A percentile compares a stretch with the other conserved stretches of the same genome.
phyloP scores from a whole-genome alignment of 2,797 vertebrate species.

The Okamejei kenojei region DNA sequence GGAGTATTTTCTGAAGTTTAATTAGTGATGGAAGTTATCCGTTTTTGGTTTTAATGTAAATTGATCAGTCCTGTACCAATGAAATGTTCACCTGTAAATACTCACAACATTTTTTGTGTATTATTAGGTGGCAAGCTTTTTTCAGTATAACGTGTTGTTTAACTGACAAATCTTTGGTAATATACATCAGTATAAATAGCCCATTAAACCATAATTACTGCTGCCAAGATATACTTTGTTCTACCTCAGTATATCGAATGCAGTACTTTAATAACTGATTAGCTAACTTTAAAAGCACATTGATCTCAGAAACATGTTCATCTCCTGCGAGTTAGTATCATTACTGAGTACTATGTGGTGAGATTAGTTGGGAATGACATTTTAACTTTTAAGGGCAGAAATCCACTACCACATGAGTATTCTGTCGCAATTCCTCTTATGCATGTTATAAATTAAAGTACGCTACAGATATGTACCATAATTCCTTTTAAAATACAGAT shows the following conservation, averaged over 20 bases:
- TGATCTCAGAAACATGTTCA: slow-evolving; percentile 2
- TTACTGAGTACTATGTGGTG: not conserved
- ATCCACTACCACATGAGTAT: not conserved
- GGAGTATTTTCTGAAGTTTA: not conserved
- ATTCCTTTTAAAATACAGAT: not conserved
- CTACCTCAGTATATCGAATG: too few relatives aligned
- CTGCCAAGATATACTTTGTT: not conserved
- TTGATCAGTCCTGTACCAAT: not conserved
- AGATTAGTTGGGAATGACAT: not conserved
- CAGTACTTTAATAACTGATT: not conserved
- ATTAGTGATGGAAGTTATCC: not conserved
- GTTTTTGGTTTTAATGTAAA: not conserved
- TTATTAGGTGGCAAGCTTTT: not conserved
- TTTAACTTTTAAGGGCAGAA: not conserved
- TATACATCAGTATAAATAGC: too few relatives aligned
- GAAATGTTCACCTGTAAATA: slow-evolving; percentile 14
- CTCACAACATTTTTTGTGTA: not conserved
- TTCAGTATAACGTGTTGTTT: not conserved
- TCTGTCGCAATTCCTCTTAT: not conserved
- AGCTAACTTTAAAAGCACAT: not conserved
- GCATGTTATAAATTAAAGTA: slow-evolving; percentile 14
- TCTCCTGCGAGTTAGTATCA: not conserved
- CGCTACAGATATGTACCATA: not conserved
- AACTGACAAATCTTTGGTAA: not conserved
- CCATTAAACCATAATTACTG: not conserved